phyloP scores from a whole-genome alignment of 2,113 vertebrate genomes.

The Brienomyrus longianalis region DNA sequence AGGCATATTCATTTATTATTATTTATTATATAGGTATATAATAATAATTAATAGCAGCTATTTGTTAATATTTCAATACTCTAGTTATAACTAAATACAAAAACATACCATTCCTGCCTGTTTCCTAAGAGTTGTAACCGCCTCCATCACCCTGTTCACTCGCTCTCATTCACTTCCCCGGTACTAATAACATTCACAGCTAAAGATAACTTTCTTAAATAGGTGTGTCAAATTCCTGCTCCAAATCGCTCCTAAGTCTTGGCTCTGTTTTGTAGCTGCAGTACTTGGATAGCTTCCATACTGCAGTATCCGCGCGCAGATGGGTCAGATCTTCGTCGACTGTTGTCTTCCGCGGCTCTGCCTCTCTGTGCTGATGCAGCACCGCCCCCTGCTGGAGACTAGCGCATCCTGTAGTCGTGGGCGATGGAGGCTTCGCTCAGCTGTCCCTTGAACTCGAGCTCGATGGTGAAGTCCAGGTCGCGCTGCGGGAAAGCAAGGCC shows the following conservation, averaged over 20 bases:
- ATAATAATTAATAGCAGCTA: not conserved
- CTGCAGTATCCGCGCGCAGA: not conserved
- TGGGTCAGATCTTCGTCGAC: not conserved
- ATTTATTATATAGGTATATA: slow-evolving; percentile 17
- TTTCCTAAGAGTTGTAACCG: slow-evolving; percentile 26
- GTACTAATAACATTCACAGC: slow-evolving; percentile 43
- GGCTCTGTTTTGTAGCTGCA: not conserved
- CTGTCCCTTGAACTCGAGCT: slow-evolving; percentile 97
- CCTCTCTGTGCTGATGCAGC: slow-evolving; percentile 33
- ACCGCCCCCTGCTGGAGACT: slow-evolving; percentile 37
- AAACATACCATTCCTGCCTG: not conserved
- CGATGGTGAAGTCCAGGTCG: slow-evolving; percentile 93
- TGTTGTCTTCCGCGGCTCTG: slow-evolving; percentile 1
- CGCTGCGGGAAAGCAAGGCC: slow-evolving; percentile 62
- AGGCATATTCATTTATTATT: not conserved
- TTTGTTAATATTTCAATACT: not conserved
- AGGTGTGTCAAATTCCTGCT: slow-evolving; percentile 34
- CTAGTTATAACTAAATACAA: slow-evolving; percentile 18
- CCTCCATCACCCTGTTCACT: slow-evolving; percentile 32
- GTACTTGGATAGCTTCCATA: not conserved
- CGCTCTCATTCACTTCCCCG: not conserved
- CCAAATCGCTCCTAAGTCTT: slow-evolving; percentile 28
- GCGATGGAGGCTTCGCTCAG: slow-evolving; percentile 87
- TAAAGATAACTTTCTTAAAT: slow-evolving; percentile 30
- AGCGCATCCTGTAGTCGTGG: slow-evolving; percentile 98